phyloP scores from a whole-genome alignment of 2,797 vertebrate genomes.

The Delichon dasypus region DNA sequence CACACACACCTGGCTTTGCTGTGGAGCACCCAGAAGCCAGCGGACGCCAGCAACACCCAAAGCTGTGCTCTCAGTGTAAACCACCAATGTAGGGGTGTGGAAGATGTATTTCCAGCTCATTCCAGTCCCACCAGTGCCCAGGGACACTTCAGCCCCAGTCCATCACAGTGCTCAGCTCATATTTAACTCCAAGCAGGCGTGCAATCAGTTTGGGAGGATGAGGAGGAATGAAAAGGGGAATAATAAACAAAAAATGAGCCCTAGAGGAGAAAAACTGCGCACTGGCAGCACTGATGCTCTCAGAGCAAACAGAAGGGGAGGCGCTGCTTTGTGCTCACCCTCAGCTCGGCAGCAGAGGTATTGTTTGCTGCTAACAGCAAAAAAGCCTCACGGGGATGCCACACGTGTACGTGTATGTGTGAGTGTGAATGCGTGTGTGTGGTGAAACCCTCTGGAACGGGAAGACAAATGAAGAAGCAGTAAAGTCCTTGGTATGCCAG shows the following conservation, averaged over 20 bases:
- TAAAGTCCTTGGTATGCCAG: neutral
- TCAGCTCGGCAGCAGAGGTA: neutral
- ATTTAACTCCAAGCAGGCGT: neutral
- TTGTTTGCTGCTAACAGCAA: neutral
- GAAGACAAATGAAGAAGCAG: neutral
- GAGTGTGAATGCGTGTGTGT: neutral
- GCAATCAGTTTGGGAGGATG: neutral
- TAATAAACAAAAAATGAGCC: neutral
- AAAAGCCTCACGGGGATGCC: neutral
- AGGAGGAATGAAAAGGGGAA: neutral
- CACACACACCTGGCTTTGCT: neutral
- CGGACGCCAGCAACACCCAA: neutral
- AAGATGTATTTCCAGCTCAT: neutral
- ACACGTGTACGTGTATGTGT: neutral
- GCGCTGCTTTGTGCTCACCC: neutral
- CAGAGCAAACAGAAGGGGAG: neutral
- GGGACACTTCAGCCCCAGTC: neutral
- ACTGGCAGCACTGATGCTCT: neutral
- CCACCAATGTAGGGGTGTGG: accelerated
- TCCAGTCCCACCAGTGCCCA: neutral
- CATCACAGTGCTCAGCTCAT: neutral
- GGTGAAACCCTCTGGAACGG: neutral
- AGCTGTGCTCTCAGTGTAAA: neutral
- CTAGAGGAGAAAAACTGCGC: neutral
- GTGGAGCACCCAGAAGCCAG: neutral